These are phyloP conservation scores for Digitonthophagus gazella DNA, from an alignment of 2,888 invertebrate genomes.

Conservation along the genomic window DNA sequence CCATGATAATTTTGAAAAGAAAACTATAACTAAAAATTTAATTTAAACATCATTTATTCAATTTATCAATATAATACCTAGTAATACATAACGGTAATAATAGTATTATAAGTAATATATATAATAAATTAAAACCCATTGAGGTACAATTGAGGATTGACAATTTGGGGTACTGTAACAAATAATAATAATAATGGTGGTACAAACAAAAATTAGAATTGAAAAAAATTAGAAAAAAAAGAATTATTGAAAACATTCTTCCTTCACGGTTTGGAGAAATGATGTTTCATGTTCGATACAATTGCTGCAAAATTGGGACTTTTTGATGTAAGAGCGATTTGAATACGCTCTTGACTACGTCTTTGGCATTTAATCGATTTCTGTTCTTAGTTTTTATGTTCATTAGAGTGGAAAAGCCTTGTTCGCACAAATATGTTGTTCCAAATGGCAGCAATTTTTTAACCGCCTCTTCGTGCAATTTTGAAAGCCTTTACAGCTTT, in stretches of 20 bases:
- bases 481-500: slow-evolving; percentile 37
- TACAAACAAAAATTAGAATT: slow-evolving; percentile 26
- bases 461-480: slow-evolving; percentile 31
- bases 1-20: too few relatives aligned
- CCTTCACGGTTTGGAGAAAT: slow-evolving; percentile 33
- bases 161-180: too few relatives aligned
- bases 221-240: too few relatives aligned
- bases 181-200: slow-evolving; percentile 7
- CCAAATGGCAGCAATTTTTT: slow-evolving; percentile 19
- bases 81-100: too few relatives aligned
- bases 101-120: too few relatives aligned
- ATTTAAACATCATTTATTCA: too few relatives aligned
- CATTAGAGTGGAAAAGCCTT: too few relatives aligned
- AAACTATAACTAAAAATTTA: too few relatives aligned
- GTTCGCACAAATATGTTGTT: slow-evolving; percentile 27
- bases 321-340: slow-evolving; percentile 35
- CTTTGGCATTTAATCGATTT: slow-evolving; percentile 33
- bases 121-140: too few relatives aligned
- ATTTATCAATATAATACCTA: too few relatives aligned
- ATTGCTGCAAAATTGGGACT: slow-evolving; percentile 32
- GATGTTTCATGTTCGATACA: slow-evolving; percentile 33
- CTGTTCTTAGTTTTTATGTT: slow-evolving; percentile 34
- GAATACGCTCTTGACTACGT: too few relatives aligned
- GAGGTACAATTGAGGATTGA: too few relatives aligned
- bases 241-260: slow-evolving; percentile 27